Evolutionary conservation across 2,797 vertebrate genomes (phyloP).

Genomic region (Sebastes steindachneri): DNA sequence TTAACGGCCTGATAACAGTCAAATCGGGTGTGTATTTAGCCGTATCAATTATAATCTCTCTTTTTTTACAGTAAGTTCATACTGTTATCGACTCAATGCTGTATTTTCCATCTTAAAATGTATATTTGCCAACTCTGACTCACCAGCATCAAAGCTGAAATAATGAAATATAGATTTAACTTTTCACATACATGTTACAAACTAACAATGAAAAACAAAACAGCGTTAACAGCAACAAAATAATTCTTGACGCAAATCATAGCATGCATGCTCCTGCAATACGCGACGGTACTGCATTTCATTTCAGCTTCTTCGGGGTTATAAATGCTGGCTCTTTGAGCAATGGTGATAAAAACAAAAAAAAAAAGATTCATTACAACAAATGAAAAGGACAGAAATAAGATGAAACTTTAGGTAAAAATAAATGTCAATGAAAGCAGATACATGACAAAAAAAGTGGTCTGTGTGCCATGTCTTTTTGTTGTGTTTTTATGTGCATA

Average conservation of each 20-base stretch:
- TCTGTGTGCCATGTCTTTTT: conserved; percentile 49
- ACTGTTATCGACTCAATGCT: conserved; percentile 29
- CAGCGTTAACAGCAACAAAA: conserved; percentile 63
- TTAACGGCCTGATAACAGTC: too few relatives aligned
- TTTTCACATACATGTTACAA: conserved; percentile 72
- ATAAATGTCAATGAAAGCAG: conserved; percentile 53
- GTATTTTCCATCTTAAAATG: conserved; percentile 60
- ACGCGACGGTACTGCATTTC: conserved; percentile 48
- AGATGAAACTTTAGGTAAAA: conserved; percentile 17
- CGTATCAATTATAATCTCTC: conserved; percentile 39
- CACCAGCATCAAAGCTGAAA: conserved; percentile 89
- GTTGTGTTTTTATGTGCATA: conserved; percentile 72
- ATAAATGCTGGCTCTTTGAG: conserved; percentile 71
- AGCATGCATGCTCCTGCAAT: conserved; percentile 67
- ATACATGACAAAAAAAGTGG: conserved; percentile 56
- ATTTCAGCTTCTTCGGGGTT: conserved; percentile 67
- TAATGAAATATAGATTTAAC: conserved; percentile 55
- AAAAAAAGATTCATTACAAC: conserved; percentile 40
- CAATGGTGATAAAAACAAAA: conserved; percentile 31
- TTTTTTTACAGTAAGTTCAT: conserved; percentile 56
- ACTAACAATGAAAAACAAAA: conserved; percentile 64
- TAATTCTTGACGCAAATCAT: conserved; percentile 43
- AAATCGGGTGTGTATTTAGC: conserved; percentile 19
- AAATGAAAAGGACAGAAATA: conserved; percentile 36
- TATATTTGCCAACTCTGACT: conserved; percentile 84